These are phyloP conservation scores for human (Homo sapiens) DNA, from an alignment of 2,113 vertebrate species.

Conservation along the genomic window DNA sequence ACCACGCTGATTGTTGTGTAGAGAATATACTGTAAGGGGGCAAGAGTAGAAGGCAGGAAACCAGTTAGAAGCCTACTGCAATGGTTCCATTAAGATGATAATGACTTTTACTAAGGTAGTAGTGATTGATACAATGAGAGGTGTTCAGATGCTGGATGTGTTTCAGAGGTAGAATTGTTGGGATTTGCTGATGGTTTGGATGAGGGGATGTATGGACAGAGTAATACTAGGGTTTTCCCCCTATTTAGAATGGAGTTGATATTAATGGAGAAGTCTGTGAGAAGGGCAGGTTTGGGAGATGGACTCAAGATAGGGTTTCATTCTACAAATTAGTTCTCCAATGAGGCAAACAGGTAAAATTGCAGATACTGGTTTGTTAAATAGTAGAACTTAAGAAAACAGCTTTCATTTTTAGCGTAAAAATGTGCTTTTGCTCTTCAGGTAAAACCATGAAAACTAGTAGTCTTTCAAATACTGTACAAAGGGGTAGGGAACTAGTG, in stretches of 20 bases:
- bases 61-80: background rate
- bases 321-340: background rate
- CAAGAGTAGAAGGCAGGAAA: background rate
- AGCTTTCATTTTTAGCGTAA: slow-evolving; percentile 21
- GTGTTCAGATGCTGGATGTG: background rate
- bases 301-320: background rate
- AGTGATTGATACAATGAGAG: background rate
- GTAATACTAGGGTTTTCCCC: background rate
- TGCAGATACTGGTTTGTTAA: background rate
- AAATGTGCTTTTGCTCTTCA: slow-evolving; percentile 31
- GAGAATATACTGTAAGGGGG: background rate
- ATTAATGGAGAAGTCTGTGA: background rate
- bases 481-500: background rate
- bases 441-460: background rate
- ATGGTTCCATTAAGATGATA: background rate
- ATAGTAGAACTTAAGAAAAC: background rate
- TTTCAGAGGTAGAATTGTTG: slow-evolving; percentile 20
- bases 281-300: background rate
- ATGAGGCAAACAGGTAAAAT: background rate
- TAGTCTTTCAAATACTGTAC: background rate
- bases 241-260: background rate
- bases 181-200: background rate
- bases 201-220: background rate
- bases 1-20: background rate
- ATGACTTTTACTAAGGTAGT: background rate